Percentiles rank a stretch among this genome's conserved stretches.
phyloP scores from a whole-genome alignment of 2,797 vertebrate genomes.

The Channallabes apus region DNA sequence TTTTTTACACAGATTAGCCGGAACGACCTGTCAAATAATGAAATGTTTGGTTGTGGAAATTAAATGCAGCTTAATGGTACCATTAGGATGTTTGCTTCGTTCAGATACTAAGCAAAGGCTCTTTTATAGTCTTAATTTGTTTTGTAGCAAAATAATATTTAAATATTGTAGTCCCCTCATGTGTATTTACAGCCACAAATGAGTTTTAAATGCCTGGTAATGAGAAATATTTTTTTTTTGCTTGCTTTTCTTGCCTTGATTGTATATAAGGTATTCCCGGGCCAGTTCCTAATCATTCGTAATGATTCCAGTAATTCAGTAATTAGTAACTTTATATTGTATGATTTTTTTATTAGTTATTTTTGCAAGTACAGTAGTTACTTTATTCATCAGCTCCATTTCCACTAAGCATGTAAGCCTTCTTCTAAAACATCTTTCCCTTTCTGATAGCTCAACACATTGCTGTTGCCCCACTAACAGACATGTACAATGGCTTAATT shows the following conservation, averaged over 20 bases:
- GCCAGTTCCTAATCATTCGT: conserved; percentile 51
- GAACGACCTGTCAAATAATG: conserved; percentile 25
- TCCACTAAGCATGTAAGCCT: conserved; percentile 55
- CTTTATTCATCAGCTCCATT: conserved; percentile 69
- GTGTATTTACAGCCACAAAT: conserved; percentile 62
- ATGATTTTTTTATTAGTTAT: conserved; percentile 63
- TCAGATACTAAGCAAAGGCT: conserved; percentile 3
- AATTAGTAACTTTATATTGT: conserved; percentile 62
- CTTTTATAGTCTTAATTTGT: neutral
- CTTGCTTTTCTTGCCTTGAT: conserved; percentile 23
- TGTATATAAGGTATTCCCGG: conserved; percentile 51
- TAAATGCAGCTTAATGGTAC: neutral
- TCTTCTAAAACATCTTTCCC: conserved; percentile 61
- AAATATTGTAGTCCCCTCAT: conserved; percentile 66
- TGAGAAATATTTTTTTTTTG: conserved; percentile 55
- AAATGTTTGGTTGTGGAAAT: neutral
- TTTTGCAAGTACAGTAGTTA: conserved; percentile 61
- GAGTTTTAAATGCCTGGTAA: conserved; percentile 46
- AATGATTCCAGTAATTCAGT: conserved; percentile 62
- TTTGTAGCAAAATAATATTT: conserved; percentile 23
- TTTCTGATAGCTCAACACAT: conserved; percentile 41
- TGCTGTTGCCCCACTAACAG: conserved; percentile 62
- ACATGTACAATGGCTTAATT: conserved; percentile 68
- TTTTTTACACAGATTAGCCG: conserved; percentile 7
- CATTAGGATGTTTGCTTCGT: neutral